A percentile compares a stretch with the other conserved stretches of the same genome.
phyloP scores from a whole-genome alignment of 1,140 invertebrate genomes.

The Trigoniulus corallinus region DNA sequence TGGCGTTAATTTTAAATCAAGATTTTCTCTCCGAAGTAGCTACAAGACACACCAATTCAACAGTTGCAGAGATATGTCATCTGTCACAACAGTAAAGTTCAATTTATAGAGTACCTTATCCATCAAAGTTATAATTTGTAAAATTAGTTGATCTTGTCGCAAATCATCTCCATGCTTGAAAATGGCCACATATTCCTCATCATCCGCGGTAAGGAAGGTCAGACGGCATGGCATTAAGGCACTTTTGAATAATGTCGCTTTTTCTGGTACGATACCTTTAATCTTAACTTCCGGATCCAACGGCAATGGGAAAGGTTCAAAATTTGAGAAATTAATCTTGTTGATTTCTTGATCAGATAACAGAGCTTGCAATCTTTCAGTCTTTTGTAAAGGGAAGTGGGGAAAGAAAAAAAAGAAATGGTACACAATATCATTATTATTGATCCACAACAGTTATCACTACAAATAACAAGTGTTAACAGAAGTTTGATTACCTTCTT shows the following conservation, averaged over 20 bases:
- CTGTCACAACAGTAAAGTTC: neutral
- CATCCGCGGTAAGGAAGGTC: constrained; percentile 67
- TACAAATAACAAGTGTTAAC: no score
- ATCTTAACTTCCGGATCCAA: constrained; percentile 82
- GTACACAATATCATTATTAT: neutral
- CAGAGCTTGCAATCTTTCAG: constrained; percentile 66
- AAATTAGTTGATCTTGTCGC: constrained; percentile 93
- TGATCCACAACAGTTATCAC: no score
- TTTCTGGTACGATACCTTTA: constrained; percentile 68
- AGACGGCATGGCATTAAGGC: constrained; percentile 93
- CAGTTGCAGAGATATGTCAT: neutral
- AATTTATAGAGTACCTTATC: constrained; percentile 52
- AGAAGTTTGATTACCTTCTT: constrained; percentile 45
- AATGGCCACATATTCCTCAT: constrained; percentile 84
- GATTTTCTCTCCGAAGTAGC: constrained; percentile 73
- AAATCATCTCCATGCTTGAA: constrained; percentile 98
- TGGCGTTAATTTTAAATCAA: constrained; percentile 88
- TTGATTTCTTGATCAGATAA: constrained; percentile 61
- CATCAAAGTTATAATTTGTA: constrained; percentile 95
- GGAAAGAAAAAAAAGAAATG: neutral
- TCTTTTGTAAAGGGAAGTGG: constrained; percentile 22
- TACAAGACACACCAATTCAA: constrained; percentile 29
- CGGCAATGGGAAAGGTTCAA: constrained; percentile 84
- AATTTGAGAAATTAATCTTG: constrained; percentile 77
- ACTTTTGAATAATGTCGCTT: constrained; percentile 86